phyloP scores from a whole-genome alignment of 2,888 invertebrate genomes.

The Caenorhabditis sp. region DNA sequence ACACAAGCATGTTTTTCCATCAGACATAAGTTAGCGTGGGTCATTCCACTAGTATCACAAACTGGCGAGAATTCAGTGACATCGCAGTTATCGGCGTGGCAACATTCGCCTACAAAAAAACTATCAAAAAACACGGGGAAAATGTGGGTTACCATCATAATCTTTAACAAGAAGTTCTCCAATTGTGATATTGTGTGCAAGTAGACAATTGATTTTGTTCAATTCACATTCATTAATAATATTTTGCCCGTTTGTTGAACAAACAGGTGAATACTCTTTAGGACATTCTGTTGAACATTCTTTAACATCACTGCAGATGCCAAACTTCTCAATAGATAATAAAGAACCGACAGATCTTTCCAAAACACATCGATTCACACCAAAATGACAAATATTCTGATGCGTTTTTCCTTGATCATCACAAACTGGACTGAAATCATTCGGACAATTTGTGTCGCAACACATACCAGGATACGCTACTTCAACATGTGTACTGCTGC shows the following conservation, averaged over 20 bases:
- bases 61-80: conserved; percentile 42
- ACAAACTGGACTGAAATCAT: conserved; percentile 57
- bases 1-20: conserved; percentile 56
- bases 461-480: conserved; percentile 51
- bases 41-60: conserved; percentile 51
- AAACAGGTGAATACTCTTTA: conserved; percentile 57
- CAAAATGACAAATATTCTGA: conserved; percentile 64
- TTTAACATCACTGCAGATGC: conserved; percentile 44
- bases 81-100: conserved; percentile 41
- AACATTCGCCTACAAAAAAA: conserved; percentile 53
- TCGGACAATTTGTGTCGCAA: conserved; percentile 45
- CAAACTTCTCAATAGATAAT: conserved; percentile 55
- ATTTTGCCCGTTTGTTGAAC: conserved; percentile 58
- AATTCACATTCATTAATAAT: conserved; percentile 61
- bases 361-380: conserved; percentile 57
- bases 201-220: conserved; percentile 53
- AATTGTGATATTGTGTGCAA: conserved; percentile 39
- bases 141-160: conserved; percentile 39
- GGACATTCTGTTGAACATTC: conserved; percentile 52
- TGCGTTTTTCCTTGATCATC: conserved; percentile 50
- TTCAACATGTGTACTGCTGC: conserved; percentile 23
- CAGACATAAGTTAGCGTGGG: conserved; percentile 62
- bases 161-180: conserved; percentile 34
- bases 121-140: not conserved
- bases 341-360: conserved; percentile 48